Evolutionary conservation across 2,113 vertebrate genomes (phyloP).

Genomic region (Dromas ardeola): DNA sequence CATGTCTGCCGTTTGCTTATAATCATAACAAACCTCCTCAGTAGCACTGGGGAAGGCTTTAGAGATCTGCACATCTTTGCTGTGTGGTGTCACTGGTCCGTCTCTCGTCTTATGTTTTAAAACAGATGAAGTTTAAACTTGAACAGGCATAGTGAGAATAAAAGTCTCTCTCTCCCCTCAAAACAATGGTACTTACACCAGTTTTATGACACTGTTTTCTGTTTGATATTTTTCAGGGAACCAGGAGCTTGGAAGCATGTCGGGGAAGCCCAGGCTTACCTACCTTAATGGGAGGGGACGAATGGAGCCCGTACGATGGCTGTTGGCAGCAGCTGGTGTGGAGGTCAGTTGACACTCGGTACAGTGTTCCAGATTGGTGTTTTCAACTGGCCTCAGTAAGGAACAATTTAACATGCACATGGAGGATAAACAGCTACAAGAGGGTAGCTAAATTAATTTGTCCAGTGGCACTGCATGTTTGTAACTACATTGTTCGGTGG

Average conservation of each 20-base stretch:
- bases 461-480: neutral
- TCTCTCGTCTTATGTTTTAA: neutral
- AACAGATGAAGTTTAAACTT: neutral
- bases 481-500: fast-evolving
- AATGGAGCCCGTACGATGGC: slow-evolving; percentile 91
- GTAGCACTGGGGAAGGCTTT: neutral
- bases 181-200: neutral
- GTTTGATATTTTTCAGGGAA: slow-evolving; percentile 34
- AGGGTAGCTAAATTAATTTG: neutral
- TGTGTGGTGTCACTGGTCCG: neutral
- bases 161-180: neutral
- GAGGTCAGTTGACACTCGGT: slow-evolving; percentile 72
- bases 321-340: slow-evolving; percentile 82
- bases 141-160: neutral
- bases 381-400: neutral
- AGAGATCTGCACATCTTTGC: neutral
- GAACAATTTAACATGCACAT: neutral
- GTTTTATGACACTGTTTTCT: neutral
- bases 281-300: slow-evolving; percentile 88
- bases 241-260: slow-evolving; percentile 66
- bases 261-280: slow-evolving; percentile 79
- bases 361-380: neutral
- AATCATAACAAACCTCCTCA: neutral
- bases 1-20: neutral
- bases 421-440: neutral